phyloP scores from a whole-genome alignment of 2,797 vertebrate species.

The Parotocinclus haroldoi region DNA sequence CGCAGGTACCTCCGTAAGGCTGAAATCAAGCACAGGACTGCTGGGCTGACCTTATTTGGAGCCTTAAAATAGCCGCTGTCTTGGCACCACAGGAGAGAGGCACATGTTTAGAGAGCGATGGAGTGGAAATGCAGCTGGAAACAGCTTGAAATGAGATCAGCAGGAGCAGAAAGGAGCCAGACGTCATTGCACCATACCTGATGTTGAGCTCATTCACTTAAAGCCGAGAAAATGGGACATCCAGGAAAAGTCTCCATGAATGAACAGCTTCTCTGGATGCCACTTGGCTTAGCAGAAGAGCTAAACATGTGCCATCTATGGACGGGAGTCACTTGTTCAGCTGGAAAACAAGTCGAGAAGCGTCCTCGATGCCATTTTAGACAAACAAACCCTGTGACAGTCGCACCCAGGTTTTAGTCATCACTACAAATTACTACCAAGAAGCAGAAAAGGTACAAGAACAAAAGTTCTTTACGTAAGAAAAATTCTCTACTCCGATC shows the following conservation, averaged over 20 bases:
- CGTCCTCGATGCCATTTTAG: too few relatives aligned
- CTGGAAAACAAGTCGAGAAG: too few relatives aligned
- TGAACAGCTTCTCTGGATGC: neutral
- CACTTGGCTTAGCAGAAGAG: neutral
- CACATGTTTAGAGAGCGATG: conserved; percentile 6
- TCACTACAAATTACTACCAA: too few relatives aligned
- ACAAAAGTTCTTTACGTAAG: too few relatives aligned
- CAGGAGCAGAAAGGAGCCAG: neutral
- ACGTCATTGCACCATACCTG: neutral
- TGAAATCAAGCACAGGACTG: conserved; percentile 39
- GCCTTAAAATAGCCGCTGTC: conserved; percentile 48
- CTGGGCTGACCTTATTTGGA: conserved; percentile 49
- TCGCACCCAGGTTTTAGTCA: too few relatives aligned
- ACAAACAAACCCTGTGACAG: too few relatives aligned
- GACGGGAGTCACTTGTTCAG: neutral
- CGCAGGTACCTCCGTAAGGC: conserved; percentile 28
- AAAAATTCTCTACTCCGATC: too few relatives aligned
- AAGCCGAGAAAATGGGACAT: conserved; percentile 15
- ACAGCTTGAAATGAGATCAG: conserved; percentile 10
- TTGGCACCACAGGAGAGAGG: conserved; percentile 15
- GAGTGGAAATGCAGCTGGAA: conserved; percentile 2
- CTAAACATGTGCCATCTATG: conserved; percentile 25
- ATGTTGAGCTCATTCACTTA: neutral
- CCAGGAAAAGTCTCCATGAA: neutral
- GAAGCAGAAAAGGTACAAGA: too few relatives aligned